phyloP scores from a whole-genome alignment of 2,113 vertebrate species.

The Mungos mungo region DNA sequence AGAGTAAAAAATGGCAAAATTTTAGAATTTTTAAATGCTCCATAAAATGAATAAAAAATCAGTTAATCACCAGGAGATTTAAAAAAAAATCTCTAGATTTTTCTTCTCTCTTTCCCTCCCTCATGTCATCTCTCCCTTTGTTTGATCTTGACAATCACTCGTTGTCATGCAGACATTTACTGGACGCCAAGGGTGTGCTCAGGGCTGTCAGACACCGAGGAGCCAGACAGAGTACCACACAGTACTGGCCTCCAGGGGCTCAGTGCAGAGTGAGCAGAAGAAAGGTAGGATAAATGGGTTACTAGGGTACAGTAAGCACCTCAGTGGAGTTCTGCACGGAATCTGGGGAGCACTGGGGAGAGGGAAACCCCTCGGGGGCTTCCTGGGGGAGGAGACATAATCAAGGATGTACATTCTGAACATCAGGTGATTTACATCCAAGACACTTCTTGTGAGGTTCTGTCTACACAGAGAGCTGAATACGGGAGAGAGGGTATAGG shows the following conservation, averaged over 20 bases:
- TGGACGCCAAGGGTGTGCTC: not conserved
- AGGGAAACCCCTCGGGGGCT: not conserved
- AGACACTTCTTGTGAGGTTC: not conserved
- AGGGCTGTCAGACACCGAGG: not conserved
- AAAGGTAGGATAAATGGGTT: not conserved
- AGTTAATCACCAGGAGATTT: not conserved
- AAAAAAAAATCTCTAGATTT: not conserved
- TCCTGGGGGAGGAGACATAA: not conserved
- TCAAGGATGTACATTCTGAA: not conserved
- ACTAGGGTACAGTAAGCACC: accelerated
- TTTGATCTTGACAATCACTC: not conserved
- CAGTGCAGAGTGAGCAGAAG: not conserved
- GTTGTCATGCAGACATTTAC: not conserved
- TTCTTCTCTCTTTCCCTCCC: not conserved
- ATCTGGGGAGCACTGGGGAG: not conserved
- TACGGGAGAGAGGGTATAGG: not conserved
- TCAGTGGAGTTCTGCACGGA: not conserved
- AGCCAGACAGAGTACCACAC: not conserved
- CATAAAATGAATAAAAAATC: constrained; percentile 7
- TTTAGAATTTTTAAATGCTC: constrained; percentile 12
- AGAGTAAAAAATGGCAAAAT: not conserved
- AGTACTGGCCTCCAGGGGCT: not conserved
- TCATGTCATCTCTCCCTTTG: not conserved
- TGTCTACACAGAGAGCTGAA: not conserved
- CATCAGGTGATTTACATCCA: not conserved